phyloP scores from a whole-genome alignment of 2,113 vertebrate species.

The Clupea harengus region DNA sequence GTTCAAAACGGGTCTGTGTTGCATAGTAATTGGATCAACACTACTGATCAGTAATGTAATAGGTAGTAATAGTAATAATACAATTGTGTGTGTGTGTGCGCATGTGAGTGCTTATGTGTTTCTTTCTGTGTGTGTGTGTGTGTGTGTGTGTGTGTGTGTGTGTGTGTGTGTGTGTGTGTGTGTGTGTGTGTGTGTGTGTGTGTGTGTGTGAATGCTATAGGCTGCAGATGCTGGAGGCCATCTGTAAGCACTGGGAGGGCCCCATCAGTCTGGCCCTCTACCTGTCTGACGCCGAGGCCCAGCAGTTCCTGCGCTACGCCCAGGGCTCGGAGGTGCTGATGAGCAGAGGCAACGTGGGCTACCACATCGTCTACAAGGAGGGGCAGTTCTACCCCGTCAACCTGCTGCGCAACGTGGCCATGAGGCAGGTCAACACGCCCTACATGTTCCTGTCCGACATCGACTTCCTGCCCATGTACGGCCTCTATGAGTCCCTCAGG shows the following conservation, averaged over 20 bases:
- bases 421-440: constrained; percentile 93
- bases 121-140: neutral
- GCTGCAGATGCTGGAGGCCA: constrained; percentile 98
- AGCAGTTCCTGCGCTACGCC: constrained; percentile 97
- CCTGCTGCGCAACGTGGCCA: constrained; percentile 93
- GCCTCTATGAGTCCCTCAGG: constrained; percentile 99
- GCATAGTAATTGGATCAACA: neutral
- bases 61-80: neutral
- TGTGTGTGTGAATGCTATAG: constrained; percentile 60
- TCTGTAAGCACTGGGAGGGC: constrained; percentile 99
- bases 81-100: neutral
- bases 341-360: constrained; percentile 91
- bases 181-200: neutral
- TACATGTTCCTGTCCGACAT: constrained; percentile 98
- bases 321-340: constrained; percentile 97
- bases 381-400: constrained; percentile 99
- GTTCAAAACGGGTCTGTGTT: neutral
- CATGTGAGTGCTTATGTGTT: neutral
- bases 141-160: neutral
- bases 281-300: constrained; percentile 94
- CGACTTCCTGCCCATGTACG: constrained; percentile 99
- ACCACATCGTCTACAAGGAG: constrained; percentile 98
- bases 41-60: neutral
- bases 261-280: constrained; percentile 97
- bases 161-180: neutral